phyloP scores from a whole-genome alignment of 2,797 vertebrate species.

The Florisuga fusca region DNA sequence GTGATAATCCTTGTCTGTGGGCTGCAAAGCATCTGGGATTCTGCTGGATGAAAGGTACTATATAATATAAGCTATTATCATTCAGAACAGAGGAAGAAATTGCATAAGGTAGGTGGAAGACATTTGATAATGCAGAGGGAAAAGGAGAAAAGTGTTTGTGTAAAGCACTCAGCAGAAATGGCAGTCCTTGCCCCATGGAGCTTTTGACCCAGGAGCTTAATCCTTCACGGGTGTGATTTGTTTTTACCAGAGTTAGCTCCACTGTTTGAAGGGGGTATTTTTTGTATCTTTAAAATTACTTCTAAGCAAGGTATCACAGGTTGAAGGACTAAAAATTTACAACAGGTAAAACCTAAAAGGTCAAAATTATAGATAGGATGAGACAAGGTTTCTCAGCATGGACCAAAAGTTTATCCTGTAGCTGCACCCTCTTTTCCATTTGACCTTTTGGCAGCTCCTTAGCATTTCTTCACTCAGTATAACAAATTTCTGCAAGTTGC shows the following conservation, averaged over 20 bases:
- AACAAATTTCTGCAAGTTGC: background rate
- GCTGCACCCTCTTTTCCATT: background rate
- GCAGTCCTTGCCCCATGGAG: background rate
- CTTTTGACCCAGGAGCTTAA: background rate
- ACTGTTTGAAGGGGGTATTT: rapidly evolving
- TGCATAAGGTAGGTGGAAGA: slow-evolving; percentile 60
- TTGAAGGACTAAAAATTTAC: background rate
- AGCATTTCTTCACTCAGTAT: background rate
- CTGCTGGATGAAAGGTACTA: slow-evolving; percentile 68
- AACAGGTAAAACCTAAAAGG: background rate
- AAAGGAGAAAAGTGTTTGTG: slow-evolving; percentile 20
- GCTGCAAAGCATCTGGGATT: slow-evolving; percentile 66
- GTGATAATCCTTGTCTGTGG: slow-evolving; percentile 69
- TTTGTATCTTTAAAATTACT: background rate
- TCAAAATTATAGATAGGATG: background rate
- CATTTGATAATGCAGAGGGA: slow-evolving; percentile 47
- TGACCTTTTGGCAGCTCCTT: background rate
- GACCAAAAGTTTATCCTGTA: background rate
- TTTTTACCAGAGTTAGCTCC: background rate
- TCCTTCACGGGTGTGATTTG: background rate
- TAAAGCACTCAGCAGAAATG: slow-evolving; percentile 12
- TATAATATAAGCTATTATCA: slow-evolving; percentile 66
- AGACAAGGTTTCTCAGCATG: rapidly evolving
- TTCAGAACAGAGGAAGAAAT: slow-evolving; percentile 66
- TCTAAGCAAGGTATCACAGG: background rate